phyloP scores from a whole-genome alignment of 2,888 invertebrate species.

The Mesorhabditis spiculigera region DNA sequence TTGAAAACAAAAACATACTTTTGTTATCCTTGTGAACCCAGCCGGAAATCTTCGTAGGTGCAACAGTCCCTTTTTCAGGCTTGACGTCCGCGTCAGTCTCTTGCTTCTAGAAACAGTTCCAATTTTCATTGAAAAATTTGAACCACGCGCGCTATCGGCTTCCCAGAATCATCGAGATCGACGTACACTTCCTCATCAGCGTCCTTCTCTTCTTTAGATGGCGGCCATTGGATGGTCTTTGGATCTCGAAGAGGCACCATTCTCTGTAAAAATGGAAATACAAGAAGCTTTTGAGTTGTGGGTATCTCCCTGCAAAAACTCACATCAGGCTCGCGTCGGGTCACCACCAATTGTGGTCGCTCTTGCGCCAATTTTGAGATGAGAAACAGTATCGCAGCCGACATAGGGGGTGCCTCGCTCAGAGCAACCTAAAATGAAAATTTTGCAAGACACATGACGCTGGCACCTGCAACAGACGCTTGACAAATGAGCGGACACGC shows the following conservation, averaged over 20 bases:
- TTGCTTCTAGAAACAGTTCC: no score
- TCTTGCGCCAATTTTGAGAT: constrained; percentile 35
- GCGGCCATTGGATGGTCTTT: not conserved
- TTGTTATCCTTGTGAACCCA: constrained; percentile 3
- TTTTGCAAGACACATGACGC: not conserved
- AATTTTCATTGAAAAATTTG: no score
- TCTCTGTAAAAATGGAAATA: no score
- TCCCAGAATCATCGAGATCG: constrained; percentile 25
- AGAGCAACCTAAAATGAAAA: constrained; percentile 17
- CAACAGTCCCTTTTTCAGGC: constrained; percentile 1
- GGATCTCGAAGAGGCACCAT: not conserved
- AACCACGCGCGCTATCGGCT: constrained; percentile 11
- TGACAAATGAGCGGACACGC: constrained; percentile 79
- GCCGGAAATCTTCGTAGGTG: not conserved
- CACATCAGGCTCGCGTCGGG: constrained; percentile 30
- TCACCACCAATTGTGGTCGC: constrained; percentile 70
- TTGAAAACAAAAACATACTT: constrained; percentile 17
- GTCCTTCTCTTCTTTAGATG: constrained; percentile 49
- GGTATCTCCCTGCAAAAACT: not conserved
- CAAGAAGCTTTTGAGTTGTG: no score
- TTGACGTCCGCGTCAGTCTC: not conserved
- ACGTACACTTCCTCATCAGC: constrained; percentile 62
- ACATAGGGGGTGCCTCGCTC: constrained; percentile 61
- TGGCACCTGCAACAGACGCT: constrained; percentile 73
- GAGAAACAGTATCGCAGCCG: constrained; percentile 78